Base-by-base conservation (phyloP, 2,797 vertebrate genomes). In the Kryptopterus vitreolus region DNA sequence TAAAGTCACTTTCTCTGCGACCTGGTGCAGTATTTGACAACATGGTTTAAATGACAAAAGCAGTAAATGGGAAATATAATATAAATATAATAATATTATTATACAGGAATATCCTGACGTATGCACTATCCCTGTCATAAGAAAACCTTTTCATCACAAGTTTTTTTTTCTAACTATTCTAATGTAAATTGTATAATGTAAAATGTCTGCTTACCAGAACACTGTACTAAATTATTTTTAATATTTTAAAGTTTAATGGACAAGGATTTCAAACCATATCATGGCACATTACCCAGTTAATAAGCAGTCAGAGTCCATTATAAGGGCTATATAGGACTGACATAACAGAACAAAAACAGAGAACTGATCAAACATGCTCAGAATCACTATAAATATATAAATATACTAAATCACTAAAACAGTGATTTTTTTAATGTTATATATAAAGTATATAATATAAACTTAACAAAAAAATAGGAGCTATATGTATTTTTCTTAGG, bases 11-110 rank as follows among this genome's bases (percentile, higher is more conserved):
- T 57, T 38, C 33, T 66, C 55, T 12, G 35, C 48, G 59, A 62
- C 12, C 59, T 74, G 72, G 46, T 74, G 53, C 9, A 26, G 55
- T 72, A 72, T 59, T 22, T 26, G 33, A 59, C n/a, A 46, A 26
- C 33, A 74, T 57, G 24, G 53, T 73, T 24, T 24, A 43, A 57
- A 18, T 43, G 26, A 38, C 31, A 57, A 15, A 15, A 74, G 43
- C 33, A 35, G 29, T n/a, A n/a, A n/a, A n/a, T 22, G 4, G 29
- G 22, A 43, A 48, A 29, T 29, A 9, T 24, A 5, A 43, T 24
- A 13, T 43, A n/a, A n/a, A n/a, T n/a, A n/a, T n/a, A n/a, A n/a
- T n/a, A 16, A 57, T 1, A 22, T 18, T 26, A n/a, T 9, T 18
- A 11, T 59, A 43, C 8, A 74, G 53, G 8, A 58, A 18, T 3